These are phyloP conservation scores for Nesoenas mayeri DNA, from an alignment of 2,113 vertebrate species.

Conservation along the genomic window DNA sequence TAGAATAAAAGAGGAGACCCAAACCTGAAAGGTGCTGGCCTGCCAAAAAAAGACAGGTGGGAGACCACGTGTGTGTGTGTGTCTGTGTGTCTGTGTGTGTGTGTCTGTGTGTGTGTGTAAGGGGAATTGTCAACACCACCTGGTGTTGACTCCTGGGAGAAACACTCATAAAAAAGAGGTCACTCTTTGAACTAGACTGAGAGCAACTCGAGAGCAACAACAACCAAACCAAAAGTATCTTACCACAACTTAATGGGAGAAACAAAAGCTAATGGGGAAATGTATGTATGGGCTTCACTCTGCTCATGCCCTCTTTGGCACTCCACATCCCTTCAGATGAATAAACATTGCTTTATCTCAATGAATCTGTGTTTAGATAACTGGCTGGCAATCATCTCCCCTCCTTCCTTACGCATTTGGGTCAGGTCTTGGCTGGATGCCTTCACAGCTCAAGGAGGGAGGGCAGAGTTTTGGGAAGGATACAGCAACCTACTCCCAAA, in stretches of 20 bases:
- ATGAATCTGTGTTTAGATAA: neutral
- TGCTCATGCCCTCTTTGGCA: neutral
- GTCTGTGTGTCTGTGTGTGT: no score
- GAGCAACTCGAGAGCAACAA: neutral
- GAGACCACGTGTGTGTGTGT: neutral
- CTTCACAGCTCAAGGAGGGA: accelerated
- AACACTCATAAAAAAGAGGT: neutral
- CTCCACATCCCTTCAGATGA: neutral
- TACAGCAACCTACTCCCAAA: neutral
- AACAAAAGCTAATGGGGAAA: neutral
- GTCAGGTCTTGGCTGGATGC: neutral
- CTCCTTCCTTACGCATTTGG: neutral
- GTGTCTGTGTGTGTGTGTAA: neutral
- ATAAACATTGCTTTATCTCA: neutral
- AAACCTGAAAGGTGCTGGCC: neutral
- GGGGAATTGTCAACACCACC: neutral
- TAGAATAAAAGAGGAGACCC: neutral
- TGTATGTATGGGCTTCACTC: neutral
- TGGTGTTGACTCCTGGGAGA: neutral
- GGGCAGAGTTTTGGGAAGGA: neutral
- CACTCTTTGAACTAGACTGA: neutral
- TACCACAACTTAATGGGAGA: neutral
- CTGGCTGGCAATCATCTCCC: neutral
- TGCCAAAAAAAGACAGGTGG: neutral
- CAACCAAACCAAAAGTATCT: neutral